phyloP scores from a whole-genome alignment of 2,113 vertebrate genomes.

The Apaloderma vittatum region DNA sequence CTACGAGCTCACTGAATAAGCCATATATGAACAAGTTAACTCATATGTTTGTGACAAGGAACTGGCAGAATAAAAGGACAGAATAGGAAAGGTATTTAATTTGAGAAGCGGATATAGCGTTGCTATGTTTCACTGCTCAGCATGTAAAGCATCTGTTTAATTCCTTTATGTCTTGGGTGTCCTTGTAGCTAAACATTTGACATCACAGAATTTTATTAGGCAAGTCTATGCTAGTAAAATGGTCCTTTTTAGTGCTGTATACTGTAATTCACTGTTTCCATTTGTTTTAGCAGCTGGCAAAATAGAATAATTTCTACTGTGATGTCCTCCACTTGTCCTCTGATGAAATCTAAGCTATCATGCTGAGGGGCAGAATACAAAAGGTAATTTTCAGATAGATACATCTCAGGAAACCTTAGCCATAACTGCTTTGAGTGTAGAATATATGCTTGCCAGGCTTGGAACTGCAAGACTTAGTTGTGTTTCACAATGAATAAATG shows the following conservation, averaged over 20 bases:
- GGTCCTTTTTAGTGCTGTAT: not conserved
- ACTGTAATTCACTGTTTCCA: slow-evolving; percentile 26
- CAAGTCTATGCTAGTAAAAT: slow-evolving; percentile 17
- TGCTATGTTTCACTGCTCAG: not conserved
- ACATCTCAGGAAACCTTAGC: slow-evolving; percentile 22
- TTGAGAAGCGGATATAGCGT: not conserved
- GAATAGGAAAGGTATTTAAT: not conserved
- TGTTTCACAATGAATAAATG: not conserved
- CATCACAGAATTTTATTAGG: slow-evolving; percentile 33
- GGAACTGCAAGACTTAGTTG: slow-evolving; percentile 37
- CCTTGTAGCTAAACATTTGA: slow-evolving; percentile 23
- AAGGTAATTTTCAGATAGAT: slow-evolving; percentile 66
- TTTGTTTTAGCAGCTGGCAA: slow-evolving; percentile 62
- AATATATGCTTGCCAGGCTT: not conserved
- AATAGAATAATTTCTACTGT: slow-evolving; percentile 5
- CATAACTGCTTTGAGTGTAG: not conserved
- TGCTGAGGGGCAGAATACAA: slow-evolving; percentile 7
- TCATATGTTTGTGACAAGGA: not conserved
- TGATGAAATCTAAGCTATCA: slow-evolving; percentile 39
- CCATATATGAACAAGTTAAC: not conserved
- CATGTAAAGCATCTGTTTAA: slow-evolving; percentile 1
- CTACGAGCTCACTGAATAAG: not conserved
- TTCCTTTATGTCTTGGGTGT: slow-evolving; percentile 2
- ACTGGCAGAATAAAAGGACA: not conserved
- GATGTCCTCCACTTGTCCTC: slow-evolving; percentile 67